A percentile compares a stretch with the other conserved stretches of the same genome.
phyloP scores from a whole-genome alignment of 2,888 invertebrate genomes.

The Torymus texanus region DNA sequence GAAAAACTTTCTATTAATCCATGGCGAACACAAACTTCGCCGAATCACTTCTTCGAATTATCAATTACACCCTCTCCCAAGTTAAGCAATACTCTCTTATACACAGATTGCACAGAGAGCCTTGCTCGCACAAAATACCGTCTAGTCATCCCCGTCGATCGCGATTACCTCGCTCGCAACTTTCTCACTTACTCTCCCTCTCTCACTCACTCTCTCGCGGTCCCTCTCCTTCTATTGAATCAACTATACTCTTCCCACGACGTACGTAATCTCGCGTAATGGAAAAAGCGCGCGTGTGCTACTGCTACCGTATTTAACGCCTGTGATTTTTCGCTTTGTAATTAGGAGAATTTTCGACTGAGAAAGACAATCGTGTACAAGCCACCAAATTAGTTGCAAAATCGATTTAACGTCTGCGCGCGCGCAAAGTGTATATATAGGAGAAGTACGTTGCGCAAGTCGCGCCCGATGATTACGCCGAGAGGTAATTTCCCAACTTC shows the following conservation, averaged over 20 bases:
- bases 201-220: no score
- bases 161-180: conserved; percentile 10
- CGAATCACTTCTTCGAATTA: background rate
- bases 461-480: background rate
- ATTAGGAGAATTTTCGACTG: no score
- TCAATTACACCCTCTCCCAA: conserved; percentile 1
- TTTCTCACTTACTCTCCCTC: conserved; percentile 17
- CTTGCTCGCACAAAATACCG: conserved; percentile 7
- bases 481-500: conserved; percentile 13
- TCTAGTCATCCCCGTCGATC: conserved; percentile 30
- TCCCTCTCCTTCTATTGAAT: no score
- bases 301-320: no score
- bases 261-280: conserved; percentile 9
- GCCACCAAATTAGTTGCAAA: no score
- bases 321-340: no score
- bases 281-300: no score
- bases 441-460: background rate
- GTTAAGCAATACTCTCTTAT: background rate
- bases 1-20: no score
- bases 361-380: no score
- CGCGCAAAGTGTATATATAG: background rate
- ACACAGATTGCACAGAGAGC: no score
- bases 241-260: conserved; percentile 33
- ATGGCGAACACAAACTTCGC: background rate
- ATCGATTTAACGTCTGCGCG: no score